phyloP scores from a whole-genome alignment of 1,140 invertebrate genomes.

The Drosophila hydei region DNA sequence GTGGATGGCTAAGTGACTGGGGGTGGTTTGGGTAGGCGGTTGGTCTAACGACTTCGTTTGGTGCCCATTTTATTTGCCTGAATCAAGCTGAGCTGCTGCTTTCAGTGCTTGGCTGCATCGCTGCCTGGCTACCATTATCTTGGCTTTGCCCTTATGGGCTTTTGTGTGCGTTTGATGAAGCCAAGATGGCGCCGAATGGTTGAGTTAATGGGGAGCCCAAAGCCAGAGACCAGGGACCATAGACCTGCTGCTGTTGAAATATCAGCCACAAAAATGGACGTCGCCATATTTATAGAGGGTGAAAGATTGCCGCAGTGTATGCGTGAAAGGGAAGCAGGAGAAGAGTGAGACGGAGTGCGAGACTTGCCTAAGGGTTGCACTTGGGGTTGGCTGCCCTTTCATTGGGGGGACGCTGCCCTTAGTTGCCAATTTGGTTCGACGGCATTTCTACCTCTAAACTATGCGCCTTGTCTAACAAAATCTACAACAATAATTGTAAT shows the following conservation, averaged over 20 bases:
- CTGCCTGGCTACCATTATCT: constrained; percentile 68
- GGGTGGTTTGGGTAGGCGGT: constrained; percentile 29
- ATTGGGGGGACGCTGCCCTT: neutral
- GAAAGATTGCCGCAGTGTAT: constrained; percentile 11
- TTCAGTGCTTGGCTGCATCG: constrained; percentile 9
- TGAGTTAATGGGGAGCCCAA: constrained; percentile 47
- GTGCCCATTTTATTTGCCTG: constrained; percentile 79
- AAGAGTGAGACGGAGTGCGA: constrained; percentile 34
- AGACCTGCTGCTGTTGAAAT: constrained; percentile 65
- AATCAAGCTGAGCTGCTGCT: constrained; percentile 44
- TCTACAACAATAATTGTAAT: constrained; percentile 16
- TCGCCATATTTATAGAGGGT: constrained; percentile 71
- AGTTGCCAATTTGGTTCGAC: constrained; percentile 31
- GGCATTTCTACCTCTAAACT: constrained; percentile 23
- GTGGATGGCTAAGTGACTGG: constrained; percentile 26
- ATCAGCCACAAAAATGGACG: constrained; percentile 81
- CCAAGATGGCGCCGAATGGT: constrained; percentile 78
- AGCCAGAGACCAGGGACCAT: constrained; percentile 31
- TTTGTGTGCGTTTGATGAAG: constrained; percentile 82
- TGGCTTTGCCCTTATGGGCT: constrained; percentile 81
- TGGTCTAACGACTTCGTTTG: constrained; percentile 75
- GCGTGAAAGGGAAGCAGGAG: constrained; percentile 38
- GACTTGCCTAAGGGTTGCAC: constrained; percentile 45
- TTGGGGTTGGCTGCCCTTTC: constrained; percentile 18
- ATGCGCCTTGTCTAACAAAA: constrained; percentile 28